Percentiles rank a stretch among this genome's conserved stretches.
Conservation (phyloP, 2,888 invertebrate genomes). For the Macrosoma leucophasiata region DNA sequence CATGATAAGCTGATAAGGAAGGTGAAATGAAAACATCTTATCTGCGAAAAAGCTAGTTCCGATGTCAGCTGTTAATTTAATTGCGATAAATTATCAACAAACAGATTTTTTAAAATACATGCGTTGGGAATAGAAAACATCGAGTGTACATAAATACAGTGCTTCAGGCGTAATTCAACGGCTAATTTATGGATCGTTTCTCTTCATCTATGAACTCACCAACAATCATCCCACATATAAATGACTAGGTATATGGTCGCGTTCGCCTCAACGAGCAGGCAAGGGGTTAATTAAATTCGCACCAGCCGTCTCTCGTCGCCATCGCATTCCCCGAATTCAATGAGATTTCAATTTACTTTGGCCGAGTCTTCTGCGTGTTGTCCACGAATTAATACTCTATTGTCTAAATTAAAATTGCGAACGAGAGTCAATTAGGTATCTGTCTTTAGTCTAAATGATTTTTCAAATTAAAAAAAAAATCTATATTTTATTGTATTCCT, state of each 20-base stretch:
- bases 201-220: slow-evolving; percentile 19
- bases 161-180: no score
- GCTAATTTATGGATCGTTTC: slow-evolving; percentile 9
- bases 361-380: slow-evolving; percentile 43
- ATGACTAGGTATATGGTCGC: slow-evolving; percentile 33
- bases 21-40: no score
- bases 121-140: no score
- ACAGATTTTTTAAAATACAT: no score
- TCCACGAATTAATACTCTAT: slow-evolving; percentile 54
- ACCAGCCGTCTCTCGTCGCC: slow-evolving; percentile 65
- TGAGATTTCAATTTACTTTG: slow-evolving; percentile 75
- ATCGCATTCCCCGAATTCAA: slow-evolving; percentile 71
- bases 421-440: background rate
- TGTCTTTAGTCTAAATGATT: no score
- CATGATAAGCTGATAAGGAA: no score
- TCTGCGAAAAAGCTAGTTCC: no score
- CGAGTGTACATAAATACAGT: no score
- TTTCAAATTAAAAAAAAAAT: no score
- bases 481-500: no score
- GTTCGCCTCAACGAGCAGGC: slow-evolving; percentile 58
- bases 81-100: no score
- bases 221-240: slow-evolving; percentile 24
- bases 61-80: no score
- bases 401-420: slow-evolving; percentile 37
- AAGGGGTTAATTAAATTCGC: slow-evolving; percentile 75